Evolutionary conservation across 2,888 invertebrate species (phyloP).

Genomic region (Lacanobia wlatinum): DNA sequence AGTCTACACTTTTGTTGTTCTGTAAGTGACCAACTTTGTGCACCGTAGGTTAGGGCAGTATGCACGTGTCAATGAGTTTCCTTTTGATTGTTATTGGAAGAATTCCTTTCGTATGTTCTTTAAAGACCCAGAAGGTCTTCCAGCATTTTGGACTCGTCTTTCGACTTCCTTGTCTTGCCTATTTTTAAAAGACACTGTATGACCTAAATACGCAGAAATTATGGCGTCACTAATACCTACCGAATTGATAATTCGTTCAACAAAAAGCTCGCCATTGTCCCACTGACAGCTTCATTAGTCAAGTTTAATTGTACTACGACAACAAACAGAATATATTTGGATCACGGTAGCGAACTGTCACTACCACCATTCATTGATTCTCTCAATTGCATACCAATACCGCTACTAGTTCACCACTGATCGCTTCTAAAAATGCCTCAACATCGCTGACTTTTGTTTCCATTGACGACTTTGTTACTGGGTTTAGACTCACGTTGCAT

Average conservation of each 20-base stretch:
- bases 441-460: background rate
- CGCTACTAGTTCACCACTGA: slow-evolving; percentile 51
- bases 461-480: slow-evolving; percentile 24
- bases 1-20: too few relatives aligned
- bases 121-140: too few relatives aligned
- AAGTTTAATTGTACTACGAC: slow-evolving; percentile 66
- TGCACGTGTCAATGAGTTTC: too few relatives aligned
- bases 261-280: slow-evolving; percentile 17
- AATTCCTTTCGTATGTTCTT: too few relatives aligned
- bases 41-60: too few relatives aligned
- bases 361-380: slow-evolving; percentile 79
- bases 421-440: slow-evolving; percentile 12
- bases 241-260: background rate
- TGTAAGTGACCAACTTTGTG: too few relatives aligned
- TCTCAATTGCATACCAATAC: slow-evolving; percentile 83
- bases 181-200: too few relatives aligned
- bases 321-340: slow-evolving; percentile 60
- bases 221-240: background rate
- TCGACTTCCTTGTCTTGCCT: too few relatives aligned
- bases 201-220: too few relatives aligned
- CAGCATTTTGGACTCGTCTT: too few relatives aligned
- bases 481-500: background rate
- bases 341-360: slow-evolving; percentile 57
- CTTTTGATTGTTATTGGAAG: too few relatives aligned
- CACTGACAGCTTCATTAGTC: slow-evolving; percentile 57